Evolutionary conservation across 2,113 vertebrate species (phyloP).

Genomic region (Theropithecus gelada): DNA sequence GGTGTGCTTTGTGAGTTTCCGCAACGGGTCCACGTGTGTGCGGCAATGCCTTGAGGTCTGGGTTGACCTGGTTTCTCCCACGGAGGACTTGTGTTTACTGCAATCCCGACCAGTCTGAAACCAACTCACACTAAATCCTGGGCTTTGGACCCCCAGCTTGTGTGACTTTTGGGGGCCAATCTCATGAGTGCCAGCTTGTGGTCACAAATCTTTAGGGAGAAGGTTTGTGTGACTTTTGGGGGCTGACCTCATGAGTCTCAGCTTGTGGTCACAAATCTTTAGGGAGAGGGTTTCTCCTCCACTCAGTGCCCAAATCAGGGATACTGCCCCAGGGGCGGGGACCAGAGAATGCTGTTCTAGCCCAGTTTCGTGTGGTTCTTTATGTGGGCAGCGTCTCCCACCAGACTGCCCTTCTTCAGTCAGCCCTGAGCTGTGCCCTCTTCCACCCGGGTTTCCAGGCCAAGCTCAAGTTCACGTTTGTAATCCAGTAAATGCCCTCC

Average conservation of each 20-base stretch:
- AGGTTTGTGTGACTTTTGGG: neutral
- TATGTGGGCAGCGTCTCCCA: neutral
- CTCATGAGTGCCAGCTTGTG: neutral
- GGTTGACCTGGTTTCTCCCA: neutral
- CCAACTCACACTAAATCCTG: neutral
- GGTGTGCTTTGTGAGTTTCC: too few species aligned
- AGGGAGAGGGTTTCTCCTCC: neutral
- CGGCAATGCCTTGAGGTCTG: neutral
- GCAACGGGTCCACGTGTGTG: neutral
- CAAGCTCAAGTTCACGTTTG: too few species aligned
- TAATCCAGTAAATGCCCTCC: neutral
- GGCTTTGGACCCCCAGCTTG: neutral
- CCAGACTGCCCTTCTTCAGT: neutral
- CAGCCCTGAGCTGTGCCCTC: accelerated
- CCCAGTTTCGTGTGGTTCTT: accelerated
- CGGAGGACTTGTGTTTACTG: too few species aligned
- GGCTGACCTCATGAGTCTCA: neutral
- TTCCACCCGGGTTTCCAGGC: too few species aligned
- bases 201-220: neutral
- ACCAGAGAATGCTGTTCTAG: accelerated
- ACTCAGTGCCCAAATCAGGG: accelerated
- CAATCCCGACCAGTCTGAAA: neutral
- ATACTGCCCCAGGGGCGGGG: accelerated
- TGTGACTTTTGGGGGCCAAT: neutral
- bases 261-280: neutral